Evolutionary conservation across 2,888 invertebrate species (phyloP), one percentile per base, ranked within the genome.

Genomic region (Drosophila multiciliata): DNA sequence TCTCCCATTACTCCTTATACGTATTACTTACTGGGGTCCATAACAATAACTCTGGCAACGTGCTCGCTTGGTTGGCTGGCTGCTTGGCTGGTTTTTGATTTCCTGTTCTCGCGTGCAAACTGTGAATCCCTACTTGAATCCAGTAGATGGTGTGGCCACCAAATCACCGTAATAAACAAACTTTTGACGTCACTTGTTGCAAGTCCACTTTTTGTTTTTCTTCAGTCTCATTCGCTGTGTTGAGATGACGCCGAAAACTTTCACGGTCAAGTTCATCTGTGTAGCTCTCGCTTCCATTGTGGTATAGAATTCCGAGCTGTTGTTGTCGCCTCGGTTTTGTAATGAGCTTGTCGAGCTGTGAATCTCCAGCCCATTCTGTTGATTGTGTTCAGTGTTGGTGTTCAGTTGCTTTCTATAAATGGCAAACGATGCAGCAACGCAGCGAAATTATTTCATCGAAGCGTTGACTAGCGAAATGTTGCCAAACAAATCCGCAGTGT

Each of bases 201-300:
- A 81, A 80, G 79, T 86, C 83, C 64, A 82, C 76, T 80, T 87
- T 82, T 68, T 45, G 45, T 45, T 71, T 50, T 58, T 45, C 42
- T 42, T 52, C 40, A 45, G 50, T 55, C 32, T 60, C 26, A 11
- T 49, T 38, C 36, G 68, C 45, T 59, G 58, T 42, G 55, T 48
- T 67, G 48, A 54, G 50, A 60, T 62, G 62, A 64, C 73, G 74
- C 61, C 78, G 78, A 70, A 76, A 67, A 78, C 84, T 91, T 91
- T 91, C 91, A 91, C 89, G 91, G 91, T 90, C 91, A 91, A 91
- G 91, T 91, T 91, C 91, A 91, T 86, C 80, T 80, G 57, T 54
- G 75, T 58, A 60, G 59, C 70, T 73, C 75, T 53, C 54, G 66
- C 61, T 55, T 64, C 61, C 79, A 83, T 82, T 87, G 86, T 75